Percentiles rank a stretch among this genome's conserved stretches.
These are phyloP conservation scores for Tetramorium bicarinatum DNA, from an alignment of 2,888 invertebrate genomes.

Conservation along the genomic window DNA sequence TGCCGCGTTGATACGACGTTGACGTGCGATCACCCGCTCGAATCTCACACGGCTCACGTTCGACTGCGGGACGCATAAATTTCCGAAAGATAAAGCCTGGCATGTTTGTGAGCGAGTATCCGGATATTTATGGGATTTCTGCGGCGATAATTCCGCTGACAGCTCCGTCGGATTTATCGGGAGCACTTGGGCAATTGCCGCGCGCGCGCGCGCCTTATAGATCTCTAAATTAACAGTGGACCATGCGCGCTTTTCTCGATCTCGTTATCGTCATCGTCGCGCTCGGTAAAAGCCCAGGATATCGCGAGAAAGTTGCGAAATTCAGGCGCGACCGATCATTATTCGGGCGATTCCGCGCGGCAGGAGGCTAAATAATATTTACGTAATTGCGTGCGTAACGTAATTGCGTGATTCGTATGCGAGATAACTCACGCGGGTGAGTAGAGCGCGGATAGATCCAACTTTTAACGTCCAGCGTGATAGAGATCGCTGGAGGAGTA, in stretches of 20 bases:
- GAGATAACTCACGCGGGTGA: neutral
- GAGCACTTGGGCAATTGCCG: slow-evolving; percentile 57
- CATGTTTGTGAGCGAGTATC: slow-evolving; percentile 55
- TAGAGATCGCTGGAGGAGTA: neutral
- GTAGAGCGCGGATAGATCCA: neutral
- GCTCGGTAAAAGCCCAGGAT: neutral
- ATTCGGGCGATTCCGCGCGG: neutral
- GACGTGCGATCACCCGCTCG: neutral
- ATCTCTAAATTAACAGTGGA: slow-evolving; percentile 26
- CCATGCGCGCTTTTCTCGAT: slow-evolving; percentile 6
- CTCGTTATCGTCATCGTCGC: too few species aligned
- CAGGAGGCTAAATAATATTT: neutral
- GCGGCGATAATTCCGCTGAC: slow-evolving; percentile 59
- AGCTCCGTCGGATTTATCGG: slow-evolving; percentile 51
- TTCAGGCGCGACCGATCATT: neutral
- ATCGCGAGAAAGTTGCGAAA: slow-evolving; percentile 17
- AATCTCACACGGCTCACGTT: slow-evolving; percentile 35
- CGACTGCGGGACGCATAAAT: slow-evolving; percentile 56
- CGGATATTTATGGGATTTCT: slow-evolving; percentile 65
- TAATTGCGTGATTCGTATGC: neutral
- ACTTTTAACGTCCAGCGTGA: neutral
- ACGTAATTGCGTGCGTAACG: neutral
- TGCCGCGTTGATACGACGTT: neutral
- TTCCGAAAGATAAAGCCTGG: slow-evolving; percentile 61
- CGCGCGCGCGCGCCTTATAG: neutral